A percentile compares a stretch with the other conserved stretches of the same genome.
Evolutionary conservation across 2,888 invertebrate genomes (phyloP).

Genomic region (Thymelicus sylvestris): DNA sequence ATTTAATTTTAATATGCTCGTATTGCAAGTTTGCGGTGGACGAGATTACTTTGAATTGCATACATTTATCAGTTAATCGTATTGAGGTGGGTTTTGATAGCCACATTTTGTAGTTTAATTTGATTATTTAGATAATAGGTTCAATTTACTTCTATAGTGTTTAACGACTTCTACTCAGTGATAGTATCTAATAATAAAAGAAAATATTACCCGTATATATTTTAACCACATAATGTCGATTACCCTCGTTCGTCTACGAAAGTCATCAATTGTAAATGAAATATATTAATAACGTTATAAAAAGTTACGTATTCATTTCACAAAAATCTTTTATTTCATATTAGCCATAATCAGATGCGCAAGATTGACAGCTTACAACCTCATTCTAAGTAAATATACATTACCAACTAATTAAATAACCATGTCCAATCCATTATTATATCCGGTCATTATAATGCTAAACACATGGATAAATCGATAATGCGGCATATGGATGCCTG

Average conservation of each 20-base stretch:
- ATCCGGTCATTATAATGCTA: slow-evolving; percentile 38
- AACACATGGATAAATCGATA: slow-evolving; percentile 63
- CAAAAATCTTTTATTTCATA: too few relatives aligned
- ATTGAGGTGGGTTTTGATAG: slow-evolving; percentile 29
- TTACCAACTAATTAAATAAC: slow-evolving; percentile 21
- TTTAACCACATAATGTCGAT: too few relatives aligned
- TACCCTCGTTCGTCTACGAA: too few relatives aligned
- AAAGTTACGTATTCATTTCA: too few relatives aligned
- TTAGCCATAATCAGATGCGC: not conserved
- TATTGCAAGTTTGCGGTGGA: slow-evolving; percentile 35
- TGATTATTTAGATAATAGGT: not conserved
- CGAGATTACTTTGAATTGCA: slow-evolving; percentile 36
- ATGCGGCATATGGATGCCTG: slow-evolving; percentile 62
- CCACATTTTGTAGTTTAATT: slow-evolving; percentile 22
- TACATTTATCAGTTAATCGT: slow-evolving; percentile 36
- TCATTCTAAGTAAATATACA: not conserved
- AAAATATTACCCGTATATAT: too few relatives aligned
- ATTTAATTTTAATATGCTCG: slow-evolving; percentile 33
- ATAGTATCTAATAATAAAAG: too few relatives aligned
- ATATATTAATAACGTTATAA: too few relatives aligned
- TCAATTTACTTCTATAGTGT: not conserved
- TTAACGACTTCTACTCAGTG: not conserved
- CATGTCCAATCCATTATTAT: slow-evolving; percentile 32
- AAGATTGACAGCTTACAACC: not conserved
- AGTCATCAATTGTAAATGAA: too few relatives aligned